A percentile compares a stretch with the other conserved stretches of the same genome.
phyloP scores from a whole-genome alignment of 2,888 invertebrate genomes.

The Ametastegia equiseti region DNA sequence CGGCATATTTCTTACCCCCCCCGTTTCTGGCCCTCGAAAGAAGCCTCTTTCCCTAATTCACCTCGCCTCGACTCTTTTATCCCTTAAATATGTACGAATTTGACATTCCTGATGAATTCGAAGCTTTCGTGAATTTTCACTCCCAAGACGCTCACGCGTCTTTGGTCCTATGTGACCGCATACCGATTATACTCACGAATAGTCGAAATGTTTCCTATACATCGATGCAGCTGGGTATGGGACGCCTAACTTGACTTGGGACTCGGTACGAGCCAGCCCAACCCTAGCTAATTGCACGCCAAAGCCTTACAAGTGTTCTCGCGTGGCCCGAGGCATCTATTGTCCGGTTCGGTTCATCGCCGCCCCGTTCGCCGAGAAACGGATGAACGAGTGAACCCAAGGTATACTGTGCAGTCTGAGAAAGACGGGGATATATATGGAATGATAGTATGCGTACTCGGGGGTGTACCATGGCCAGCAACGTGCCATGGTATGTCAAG shows the following conservation, averaged over 20 bases:
- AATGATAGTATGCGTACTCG: not conserved
- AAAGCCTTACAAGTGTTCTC: constrained; percentile 43
- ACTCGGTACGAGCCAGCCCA: not conserved
- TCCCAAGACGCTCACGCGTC: too few species aligned
- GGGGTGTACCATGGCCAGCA: not conserved
- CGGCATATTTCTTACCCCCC: not conserved
- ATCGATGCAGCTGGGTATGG: not conserved
- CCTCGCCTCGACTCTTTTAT: not conserved
- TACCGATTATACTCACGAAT: not conserved
- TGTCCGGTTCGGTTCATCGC: constrained; percentile 43
- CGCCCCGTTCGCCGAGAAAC: constrained; percentile 32
- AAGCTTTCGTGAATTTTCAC: not conserved
- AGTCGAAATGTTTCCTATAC: not conserved
- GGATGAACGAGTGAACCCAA: constrained; percentile 17
- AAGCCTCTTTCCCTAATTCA: not conserved
- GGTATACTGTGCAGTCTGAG: not conserved
- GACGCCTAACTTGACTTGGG: not conserved
- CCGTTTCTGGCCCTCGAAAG: not conserved
- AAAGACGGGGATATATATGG: not conserved
- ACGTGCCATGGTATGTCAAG: not conserved
- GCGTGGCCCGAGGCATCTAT: constrained; percentile 38
- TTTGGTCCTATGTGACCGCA: too few species aligned
- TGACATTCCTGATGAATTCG: not conserved
- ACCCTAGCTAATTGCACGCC: constrained; percentile 44
- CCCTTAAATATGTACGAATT: not conserved